These are phyloP conservation scores for Bergia sp. DNA, from an alignment of 92 coral and sea anemone genomes.

Conservation along the genomic window DNA sequence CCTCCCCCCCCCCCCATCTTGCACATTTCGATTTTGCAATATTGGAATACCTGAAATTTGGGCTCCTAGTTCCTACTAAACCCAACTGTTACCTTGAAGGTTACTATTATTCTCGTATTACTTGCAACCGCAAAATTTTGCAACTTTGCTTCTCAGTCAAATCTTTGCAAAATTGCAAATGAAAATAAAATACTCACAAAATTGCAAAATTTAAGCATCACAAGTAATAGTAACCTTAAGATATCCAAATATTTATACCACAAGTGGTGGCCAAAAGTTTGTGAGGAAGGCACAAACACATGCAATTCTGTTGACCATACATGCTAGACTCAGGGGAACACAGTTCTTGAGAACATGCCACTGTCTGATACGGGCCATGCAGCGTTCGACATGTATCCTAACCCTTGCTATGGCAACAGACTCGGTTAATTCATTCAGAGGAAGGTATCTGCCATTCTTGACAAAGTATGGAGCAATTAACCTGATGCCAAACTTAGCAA, in stretches of 20 bases:
- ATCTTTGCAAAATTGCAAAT: no score
- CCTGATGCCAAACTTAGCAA: neutral
- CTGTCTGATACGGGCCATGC: slow-evolving; percentile 20
- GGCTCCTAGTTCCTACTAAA: no score
- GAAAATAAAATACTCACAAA: no score
- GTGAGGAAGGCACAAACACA: slow-evolving; percentile 21
- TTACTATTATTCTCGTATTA: no score
- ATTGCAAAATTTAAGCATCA: neutral
- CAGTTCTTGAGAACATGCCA: slow-evolving; percentile 14
- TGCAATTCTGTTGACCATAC: slow-evolving; percentile 17
- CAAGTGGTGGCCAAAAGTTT: slow-evolving; percentile 19
- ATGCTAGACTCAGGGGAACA: slow-evolving; percentile 13
- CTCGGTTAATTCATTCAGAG: neutral
- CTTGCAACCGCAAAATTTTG: no score
- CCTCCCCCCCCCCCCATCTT: no score
- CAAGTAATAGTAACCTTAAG: neutral
- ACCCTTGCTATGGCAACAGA: slow-evolving; percentile 23
- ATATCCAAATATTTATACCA: neutral
- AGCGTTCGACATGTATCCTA: slow-evolving; percentile 8
- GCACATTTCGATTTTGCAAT: no score
- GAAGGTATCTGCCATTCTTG: slow-evolving; percentile 7
- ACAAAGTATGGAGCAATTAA: slow-evolving; percentile 17
- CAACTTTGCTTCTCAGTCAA: no score
- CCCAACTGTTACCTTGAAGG: no score
- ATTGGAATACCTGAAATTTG: no score